Evolutionary conservation across 2,888 invertebrate genomes (phyloP).

Genomic region (Xestia ashworthii): DNA sequence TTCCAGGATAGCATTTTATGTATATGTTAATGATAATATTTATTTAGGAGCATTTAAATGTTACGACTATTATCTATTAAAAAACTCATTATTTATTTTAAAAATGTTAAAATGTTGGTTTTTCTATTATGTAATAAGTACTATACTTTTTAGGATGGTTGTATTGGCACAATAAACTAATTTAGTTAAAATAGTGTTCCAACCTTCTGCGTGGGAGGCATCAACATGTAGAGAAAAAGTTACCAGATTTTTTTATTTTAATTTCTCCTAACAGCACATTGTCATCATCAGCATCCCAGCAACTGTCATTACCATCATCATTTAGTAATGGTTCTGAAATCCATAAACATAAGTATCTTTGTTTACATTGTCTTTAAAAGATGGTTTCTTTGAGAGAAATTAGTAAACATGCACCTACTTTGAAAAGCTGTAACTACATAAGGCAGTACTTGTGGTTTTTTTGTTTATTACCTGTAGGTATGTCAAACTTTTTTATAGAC

Average conservation of each 20-base stretch:
- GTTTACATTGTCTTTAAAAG: background rate
- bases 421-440: background rate
- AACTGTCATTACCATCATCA: conserved; percentile 74
- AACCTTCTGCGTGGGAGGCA: too few relatives aligned
- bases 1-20: too few relatives aligned
- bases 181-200: too few relatives aligned
- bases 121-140: too few relatives aligned
- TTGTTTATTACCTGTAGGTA: background rate
- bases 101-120: too few relatives aligned
- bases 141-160: too few relatives aligned
- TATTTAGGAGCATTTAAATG: too few relatives aligned
- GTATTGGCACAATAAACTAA: too few relatives aligned
- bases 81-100: too few relatives aligned
- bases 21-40: too few relatives aligned
- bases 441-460: background rate
- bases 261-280: conserved; percentile 75
- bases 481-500: background rate
- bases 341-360: background rate
- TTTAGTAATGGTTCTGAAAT: conserved; percentile 75
- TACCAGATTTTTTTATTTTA: conserved; percentile 70
- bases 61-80: too few relatives aligned
- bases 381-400: background rate
- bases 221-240: background rate
- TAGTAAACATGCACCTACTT: background rate
- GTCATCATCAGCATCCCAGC: conserved; percentile 86